Percentiles rank a stretch among this genome's conserved stretches.
Evolutionary conservation across 2,888 invertebrate species (phyloP).

Genomic region (Cosmopolites sordidus): DNA sequence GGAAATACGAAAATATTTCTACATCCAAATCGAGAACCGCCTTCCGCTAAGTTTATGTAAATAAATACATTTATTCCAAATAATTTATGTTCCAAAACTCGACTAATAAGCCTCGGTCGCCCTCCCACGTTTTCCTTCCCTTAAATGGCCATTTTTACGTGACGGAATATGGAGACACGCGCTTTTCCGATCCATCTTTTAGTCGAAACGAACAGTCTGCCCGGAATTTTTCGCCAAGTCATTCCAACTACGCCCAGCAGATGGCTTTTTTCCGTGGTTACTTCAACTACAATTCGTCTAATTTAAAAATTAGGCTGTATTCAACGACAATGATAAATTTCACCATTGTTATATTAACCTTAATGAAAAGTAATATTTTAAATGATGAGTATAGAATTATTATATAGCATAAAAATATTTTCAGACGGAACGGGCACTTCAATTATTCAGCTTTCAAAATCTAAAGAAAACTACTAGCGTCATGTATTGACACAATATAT

Average conservation of each 20-base stretch:
- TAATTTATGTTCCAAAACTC: slow-evolving; percentile 8
- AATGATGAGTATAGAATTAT: too few relatives aligned
- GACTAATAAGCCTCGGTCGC: neutral
- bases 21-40: neutral
- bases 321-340: too few relatives aligned
- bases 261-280: neutral
- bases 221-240: neutral
- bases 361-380: too few relatives aligned
- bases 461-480: too few relatives aligned
- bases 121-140: neutral
- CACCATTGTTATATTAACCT: too few relatives aligned
- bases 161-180: slow-evolving; percentile 4
- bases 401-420: too few relatives aligned
- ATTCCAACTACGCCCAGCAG: neutral
- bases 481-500: too few relatives aligned
- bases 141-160: neutral
- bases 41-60: slow-evolving; percentile 5
- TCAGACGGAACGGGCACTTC: too few relatives aligned
- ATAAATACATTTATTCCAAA: slow-evolving; percentile 12
- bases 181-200: slow-evolving; percentile 3
- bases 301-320: too few relatives aligned
- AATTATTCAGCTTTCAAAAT: too few relatives aligned
- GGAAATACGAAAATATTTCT: neutral
- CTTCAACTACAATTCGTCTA: too few relatives aligned
- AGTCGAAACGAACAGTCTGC: neutral